Base-by-base conservation (phyloP, 2,888 invertebrate species). In the Lysandra bellargus region DNA sequence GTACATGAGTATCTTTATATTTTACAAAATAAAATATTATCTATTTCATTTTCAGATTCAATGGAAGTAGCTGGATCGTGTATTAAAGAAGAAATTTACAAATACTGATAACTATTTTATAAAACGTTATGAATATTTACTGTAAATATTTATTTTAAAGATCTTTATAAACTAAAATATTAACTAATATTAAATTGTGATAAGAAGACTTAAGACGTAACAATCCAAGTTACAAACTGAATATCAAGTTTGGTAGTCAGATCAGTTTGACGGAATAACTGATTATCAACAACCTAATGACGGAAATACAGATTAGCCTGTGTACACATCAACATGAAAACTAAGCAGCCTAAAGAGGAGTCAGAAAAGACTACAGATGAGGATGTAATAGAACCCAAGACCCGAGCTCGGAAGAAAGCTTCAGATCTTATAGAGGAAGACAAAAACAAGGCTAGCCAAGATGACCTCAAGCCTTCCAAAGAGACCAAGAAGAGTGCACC, bases 311-410 rank as follows among this genome's bases (percentile, higher is more conserved):
- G 91, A 90, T 87, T 85, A 85, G 86, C 85, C 88, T 90, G 89
- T 91, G 89, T 86, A 93, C 92, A 94, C 93, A 93, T 93, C 94
- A 94, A 89, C 90, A 94, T 94, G 94, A 94, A 94, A 91, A 94
- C 95, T 84, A 95, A 94, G 87, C 94, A 94, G 86, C 83, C 84
- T 80, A 94, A 94, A 86, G 94, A 94, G 81, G 94, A 94, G 83
- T 86, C 88, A 81, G 94, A 94, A 81, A 93, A 92, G 88, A 89
- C 89, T 85, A 87, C 89, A 4, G 94, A 94, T 90, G 94, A 94
- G 80, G 94, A 93, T 79, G 84, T 91, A 72, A 86, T 90, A 83
- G 95, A 94, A 87, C 94, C 94, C 64, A 95, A 95, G 85, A 95
- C 94, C 74, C 88, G 95, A 83, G 93, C 93, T 84, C 90, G 95